Evolutionary conservation across 1,140 invertebrate genomes (phyloP), one percentile per base, ranked within the genome.

Genomic region (Myzus persicae): DNA sequence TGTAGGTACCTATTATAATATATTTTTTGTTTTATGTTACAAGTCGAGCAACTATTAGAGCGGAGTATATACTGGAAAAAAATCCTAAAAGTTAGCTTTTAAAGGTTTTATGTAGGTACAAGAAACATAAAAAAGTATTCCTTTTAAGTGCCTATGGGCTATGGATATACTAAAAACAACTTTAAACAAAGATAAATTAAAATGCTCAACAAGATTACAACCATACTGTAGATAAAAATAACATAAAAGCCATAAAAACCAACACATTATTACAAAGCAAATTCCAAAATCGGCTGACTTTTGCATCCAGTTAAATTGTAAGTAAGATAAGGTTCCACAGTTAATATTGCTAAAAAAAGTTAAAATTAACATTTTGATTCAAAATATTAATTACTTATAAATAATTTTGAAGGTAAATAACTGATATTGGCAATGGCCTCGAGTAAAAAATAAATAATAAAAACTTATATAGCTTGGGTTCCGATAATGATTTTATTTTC

Each of bases 201-300:
- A 76, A 76, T n/a, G 31, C 36, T n/a, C 59, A n/a, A 67, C 59
- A n/a, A 76, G n/a, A 76, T 76, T 76, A 76, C n/a, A 76, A 76
- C 59, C 59, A 76, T 76, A 76, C 59, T 76, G 59, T 76, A 76
- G 59, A 76, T 76, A 76, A 76, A 76, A 76, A 76, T 76, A 76
- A 76, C n/a, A 76, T 76, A 76, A 76, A 76, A 76, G 31, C 14
- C 31, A 76, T 76, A 76, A 76, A 67, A 76, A n/a, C 59, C n/a
- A n/a, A 76, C 59, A 76, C n/a, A 76, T 76, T 76, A 76, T n/a
- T 76, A 76, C 31, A 18, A n/a, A 76, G 59, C 14, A 76, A 76
- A 76, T 76, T n/a, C 24, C 11, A 76, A 76, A 76, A 76, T n/a
- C 59, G 4, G 4, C 31, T 76, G 31, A n/a, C 31, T 76, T 76